Evolutionary conservation across 2,888 invertebrate species (phyloP).

Genomic region (Thumatha senex): DNA sequence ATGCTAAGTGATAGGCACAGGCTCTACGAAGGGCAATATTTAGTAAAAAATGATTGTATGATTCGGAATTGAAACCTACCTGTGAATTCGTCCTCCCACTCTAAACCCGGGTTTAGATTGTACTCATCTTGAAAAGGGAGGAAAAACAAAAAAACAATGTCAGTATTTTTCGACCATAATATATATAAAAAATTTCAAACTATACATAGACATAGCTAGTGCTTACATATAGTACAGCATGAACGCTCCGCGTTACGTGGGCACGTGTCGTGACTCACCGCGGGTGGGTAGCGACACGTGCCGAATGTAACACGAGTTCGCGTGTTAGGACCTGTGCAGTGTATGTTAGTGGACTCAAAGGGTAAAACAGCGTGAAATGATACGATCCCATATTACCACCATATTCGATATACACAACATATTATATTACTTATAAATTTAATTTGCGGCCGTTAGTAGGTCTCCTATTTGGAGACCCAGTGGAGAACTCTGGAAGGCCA

Average conservation of each 20-base stretch:
- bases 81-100: constrained; percentile 99
- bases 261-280: constrained; percentile 9
- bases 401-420: constrained; percentile 75
- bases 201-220: constrained; percentile 77
- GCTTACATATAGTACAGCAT: constrained; percentile 76
- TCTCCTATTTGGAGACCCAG: constrained; percentile 51
- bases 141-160: constrained; percentile 82
- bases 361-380: constrained; percentile 79
- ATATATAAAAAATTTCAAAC: constrained; percentile 53
- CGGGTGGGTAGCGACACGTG: constrained; percentile 25
- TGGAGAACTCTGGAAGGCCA: constrained; percentile 85
- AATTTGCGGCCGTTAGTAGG: constrained; percentile 61
- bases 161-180: constrained; percentile 80
- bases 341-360: constrained; percentile 77
- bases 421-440: constrained; percentile 50
- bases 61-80: constrained; percentile 91
- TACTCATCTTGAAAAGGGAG: constrained; percentile 96
- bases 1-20: constrained; percentile 79
- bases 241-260: constrained; percentile 57
- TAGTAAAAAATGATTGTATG: constrained; percentile 72
- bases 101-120: constrained; percentile 99
- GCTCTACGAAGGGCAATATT: constrained; percentile 77
- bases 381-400: constrained; percentile 77
- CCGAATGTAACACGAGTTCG: constrained; percentile 51
- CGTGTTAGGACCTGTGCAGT: constrained; percentile 78